These are phyloP conservation scores for Lepidurus arcticus DNA, from an alignment of 1,140 invertebrate species.

Conservation along the genomic window DNA sequence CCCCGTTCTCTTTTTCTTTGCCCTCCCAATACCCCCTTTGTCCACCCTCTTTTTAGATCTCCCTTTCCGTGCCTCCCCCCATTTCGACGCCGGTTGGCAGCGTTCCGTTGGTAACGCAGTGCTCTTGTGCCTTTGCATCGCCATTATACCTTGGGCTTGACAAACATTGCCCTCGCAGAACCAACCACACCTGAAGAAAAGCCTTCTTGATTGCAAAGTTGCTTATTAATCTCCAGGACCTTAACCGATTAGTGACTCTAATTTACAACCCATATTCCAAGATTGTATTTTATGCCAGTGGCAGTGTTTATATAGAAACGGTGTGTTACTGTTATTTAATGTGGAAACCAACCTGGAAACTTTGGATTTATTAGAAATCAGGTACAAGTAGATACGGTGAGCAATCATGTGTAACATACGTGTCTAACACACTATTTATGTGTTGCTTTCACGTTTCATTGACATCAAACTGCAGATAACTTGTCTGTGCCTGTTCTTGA, in stretches of 20 bases:
- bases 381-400: no score
- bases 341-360: no score
- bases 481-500: not conserved
- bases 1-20: constrained; percentile 18
- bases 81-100: constrained; percentile 20
- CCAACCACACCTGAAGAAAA: constrained; percentile 7
- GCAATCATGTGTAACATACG: no score
- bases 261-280: not conserved
- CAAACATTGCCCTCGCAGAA: constrained; percentile 11
- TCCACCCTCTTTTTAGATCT: constrained; percentile 4
- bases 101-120: constrained; percentile 17
- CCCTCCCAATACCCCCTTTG: constrained; percentile 3
- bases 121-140: constrained; percentile 20
- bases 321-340: no score
- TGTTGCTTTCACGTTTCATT: no score
- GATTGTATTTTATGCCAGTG: no score
- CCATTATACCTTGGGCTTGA: constrained; percentile 21
- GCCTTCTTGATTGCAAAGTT: not conserved
- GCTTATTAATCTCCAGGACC: not conserved
- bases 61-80: constrained; percentile 16
- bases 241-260: not conserved
- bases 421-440: no score
- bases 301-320: no score
- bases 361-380: no score
- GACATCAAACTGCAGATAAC: not conserved